Percentiles rank a stretch among this genome's conserved stretches.
Evolutionary conservation across 2,888 invertebrate species (phyloP).

Genomic region (Tortrix viridana): DNA sequence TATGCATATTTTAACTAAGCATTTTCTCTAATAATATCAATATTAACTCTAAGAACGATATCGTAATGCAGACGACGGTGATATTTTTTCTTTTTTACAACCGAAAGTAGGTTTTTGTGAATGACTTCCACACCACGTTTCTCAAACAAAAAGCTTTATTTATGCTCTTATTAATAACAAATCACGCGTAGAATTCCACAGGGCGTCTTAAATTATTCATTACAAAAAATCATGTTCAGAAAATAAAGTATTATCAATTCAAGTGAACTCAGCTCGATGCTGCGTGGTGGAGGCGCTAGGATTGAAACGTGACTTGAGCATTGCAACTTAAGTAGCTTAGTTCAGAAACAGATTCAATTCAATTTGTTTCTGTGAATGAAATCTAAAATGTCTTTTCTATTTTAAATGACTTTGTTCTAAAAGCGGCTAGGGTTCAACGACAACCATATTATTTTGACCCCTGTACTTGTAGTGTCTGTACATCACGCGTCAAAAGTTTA

Average conservation of each 20-base stretch:
- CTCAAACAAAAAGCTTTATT: not conserved
- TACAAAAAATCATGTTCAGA: not conserved
- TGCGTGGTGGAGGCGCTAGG: not conserved
- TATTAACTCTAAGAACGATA: too few relatives aligned
- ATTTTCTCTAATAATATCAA: too few relatives aligned
- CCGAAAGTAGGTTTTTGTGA: too few relatives aligned
- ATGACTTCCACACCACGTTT: too few relatives aligned
- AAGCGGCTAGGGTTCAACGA: too few relatives aligned
- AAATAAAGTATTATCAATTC: conserved; percentile 1
- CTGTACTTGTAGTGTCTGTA: too few relatives aligned
- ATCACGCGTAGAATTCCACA: not conserved
- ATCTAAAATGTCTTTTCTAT: not conserved
- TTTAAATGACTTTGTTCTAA: too few relatives aligned
- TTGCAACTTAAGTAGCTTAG: not conserved
- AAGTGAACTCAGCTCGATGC: not conserved
- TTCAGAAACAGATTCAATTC: not conserved
- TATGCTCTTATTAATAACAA: not conserved
- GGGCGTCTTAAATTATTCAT: not conserved
- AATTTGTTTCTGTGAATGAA: not conserved
- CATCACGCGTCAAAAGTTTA: too few relatives aligned
- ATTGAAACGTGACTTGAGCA: not conserved
- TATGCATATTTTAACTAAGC: too few relatives aligned
- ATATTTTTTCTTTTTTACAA: too few relatives aligned
- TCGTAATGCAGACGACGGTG: too few relatives aligned
- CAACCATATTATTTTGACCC: too few relatives aligned